phyloP scores from a whole-genome alignment of 2,888 invertebrate species.

The Masnerella sp. region DNA sequence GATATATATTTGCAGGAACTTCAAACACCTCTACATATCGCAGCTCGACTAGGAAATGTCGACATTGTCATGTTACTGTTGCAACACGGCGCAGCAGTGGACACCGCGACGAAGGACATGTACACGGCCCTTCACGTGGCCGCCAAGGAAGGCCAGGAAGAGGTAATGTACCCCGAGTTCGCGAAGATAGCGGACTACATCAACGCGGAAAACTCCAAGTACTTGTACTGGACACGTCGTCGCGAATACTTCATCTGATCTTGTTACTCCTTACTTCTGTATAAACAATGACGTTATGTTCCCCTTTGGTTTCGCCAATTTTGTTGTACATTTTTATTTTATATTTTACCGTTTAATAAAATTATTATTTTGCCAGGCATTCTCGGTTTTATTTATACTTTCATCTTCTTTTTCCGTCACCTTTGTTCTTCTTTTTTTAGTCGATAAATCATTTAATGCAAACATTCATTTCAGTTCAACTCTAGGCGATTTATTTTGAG shows the following conservation, averaged over 20 bases:
- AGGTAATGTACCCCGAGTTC: constrained; percentile 77
- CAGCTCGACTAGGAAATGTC: constrained; percentile 95
- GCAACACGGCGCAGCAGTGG: constrained; percentile 94
- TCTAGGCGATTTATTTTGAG: too few species aligned
- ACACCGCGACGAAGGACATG: constrained; percentile 94
- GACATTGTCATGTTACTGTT: constrained; percentile 96
- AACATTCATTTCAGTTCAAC: neutral
- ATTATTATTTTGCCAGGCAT: constrained; percentile 48
- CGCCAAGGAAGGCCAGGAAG: constrained; percentile 91
- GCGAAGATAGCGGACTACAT: constrained; percentile 73
- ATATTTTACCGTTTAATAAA: constrained; percentile 65
- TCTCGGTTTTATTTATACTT: constrained; percentile 13
- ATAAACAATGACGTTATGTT: constrained; percentile 25
- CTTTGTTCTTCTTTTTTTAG: constrained; percentile 32
- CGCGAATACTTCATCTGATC: constrained; percentile 75
- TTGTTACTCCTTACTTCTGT: constrained; percentile 20
- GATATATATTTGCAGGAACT: constrained; percentile 82
- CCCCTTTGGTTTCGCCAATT: constrained; percentile 51
- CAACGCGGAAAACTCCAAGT: constrained; percentile 71
- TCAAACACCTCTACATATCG: constrained; percentile 98
- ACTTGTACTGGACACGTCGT: constrained; percentile 74
- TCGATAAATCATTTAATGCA: neutral
- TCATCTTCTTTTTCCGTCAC: neutral
- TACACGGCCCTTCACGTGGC: constrained; percentile 98
- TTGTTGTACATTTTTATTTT: constrained; percentile 64